Conservation (phyloP, 1,140 invertebrate genomes). For the Diabrotica undecimpunctata region DNA sequence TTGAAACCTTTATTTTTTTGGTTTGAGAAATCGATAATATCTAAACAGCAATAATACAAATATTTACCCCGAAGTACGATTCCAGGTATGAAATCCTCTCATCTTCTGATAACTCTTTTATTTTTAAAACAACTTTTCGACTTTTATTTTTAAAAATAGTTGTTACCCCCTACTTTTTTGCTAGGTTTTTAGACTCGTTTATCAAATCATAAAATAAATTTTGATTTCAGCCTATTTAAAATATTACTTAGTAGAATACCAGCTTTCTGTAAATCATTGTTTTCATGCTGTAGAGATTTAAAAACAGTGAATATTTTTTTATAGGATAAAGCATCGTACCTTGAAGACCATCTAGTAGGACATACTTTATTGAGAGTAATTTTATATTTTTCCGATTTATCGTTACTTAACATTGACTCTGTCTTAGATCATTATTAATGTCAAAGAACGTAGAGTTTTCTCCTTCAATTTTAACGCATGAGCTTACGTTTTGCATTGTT, state of each 20-base stretch:
- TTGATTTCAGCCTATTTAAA: slow-evolving; percentile 39
- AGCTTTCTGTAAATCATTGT: too few species aligned
- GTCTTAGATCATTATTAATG: too few species aligned
- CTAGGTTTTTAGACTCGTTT: slow-evolving; percentile 25
- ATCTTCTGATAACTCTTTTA: slow-evolving; percentile 25
- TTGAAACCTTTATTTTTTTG: background rate
- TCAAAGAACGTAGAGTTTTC: too few species aligned
- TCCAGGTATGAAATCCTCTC: slow-evolving; percentile 23
- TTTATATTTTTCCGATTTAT: slow-evolving; percentile 26
- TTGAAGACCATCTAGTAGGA: slow-evolving; percentile 40
- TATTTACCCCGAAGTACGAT: slow-evolving; percentile 15
- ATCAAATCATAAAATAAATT: slow-evolving; percentile 29
- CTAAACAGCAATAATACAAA: slow-evolving; percentile 7
- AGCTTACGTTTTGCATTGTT: too few species aligned
- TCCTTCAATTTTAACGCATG: too few species aligned
- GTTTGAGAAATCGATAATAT: slow-evolving; percentile 9
- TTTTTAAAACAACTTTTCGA: slow-evolving; percentile 17
- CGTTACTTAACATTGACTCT: slow-evolving; percentile 18
- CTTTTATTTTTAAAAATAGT: slow-evolving; percentile 27
- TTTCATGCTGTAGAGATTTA: slow-evolving; percentile 38
- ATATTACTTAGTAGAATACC: slow-evolving; percentile 40
- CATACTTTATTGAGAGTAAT: slow-evolving; percentile 35
- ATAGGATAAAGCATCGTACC: slow-evolving; percentile 29
- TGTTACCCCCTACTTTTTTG: slow-evolving; percentile 14
- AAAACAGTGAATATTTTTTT: slow-evolving; percentile 34